Evolutionary conservation across 2,888 invertebrate genomes (phyloP).

Genomic region (Leptura quadrifasciata): DNA sequence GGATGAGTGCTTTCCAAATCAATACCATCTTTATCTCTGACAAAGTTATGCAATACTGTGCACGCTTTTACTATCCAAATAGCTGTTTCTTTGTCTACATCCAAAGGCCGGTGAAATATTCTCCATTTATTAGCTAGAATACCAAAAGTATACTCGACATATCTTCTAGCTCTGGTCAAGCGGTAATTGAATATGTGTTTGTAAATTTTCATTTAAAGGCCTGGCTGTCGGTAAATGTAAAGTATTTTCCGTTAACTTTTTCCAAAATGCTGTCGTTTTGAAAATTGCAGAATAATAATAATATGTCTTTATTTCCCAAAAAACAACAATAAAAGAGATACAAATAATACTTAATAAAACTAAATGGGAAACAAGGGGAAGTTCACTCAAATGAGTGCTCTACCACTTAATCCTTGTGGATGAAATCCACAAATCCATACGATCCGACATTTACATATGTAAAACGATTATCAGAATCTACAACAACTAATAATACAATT

Average conservation of each 20-base stretch:
- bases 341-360: too few relatives aligned
- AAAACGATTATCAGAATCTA: too few relatives aligned
- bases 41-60: slow-evolving; percentile 42
- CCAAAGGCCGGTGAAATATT: slow-evolving; percentile 19
- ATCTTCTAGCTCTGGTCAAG: neutral
- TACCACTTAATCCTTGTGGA: slow-evolving; percentile 26
- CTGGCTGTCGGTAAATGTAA: slow-evolving; percentile 28
- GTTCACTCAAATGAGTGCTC: too few relatives aligned
- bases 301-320: too few relatives aligned
- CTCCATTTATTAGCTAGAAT: slow-evolving; percentile 26
- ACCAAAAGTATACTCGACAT: slow-evolving; percentile 13
- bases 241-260: slow-evolving; percentile 27
- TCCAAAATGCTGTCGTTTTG: slow-evolving; percentile 22
- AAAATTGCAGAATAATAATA: too few relatives aligned
- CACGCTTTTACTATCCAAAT: slow-evolving; percentile 39
- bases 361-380: too few relatives aligned
- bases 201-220: neutral
- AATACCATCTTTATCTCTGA: slow-evolving; percentile 40
- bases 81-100: slow-evolving; percentile 26
- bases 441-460: neutral
- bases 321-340: too few relatives aligned
- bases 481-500: slow-evolving; percentile 4
- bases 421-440: too few relatives aligned
- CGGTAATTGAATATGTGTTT: slow-evolving; percentile 8
- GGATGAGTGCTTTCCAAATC: slow-evolving; percentile 27